Evolutionary conservation across 2,113 vertebrate species (phyloP), one percentile per base, ranked within the genome.

Genomic region (Pseudonaja textilis): DNA sequence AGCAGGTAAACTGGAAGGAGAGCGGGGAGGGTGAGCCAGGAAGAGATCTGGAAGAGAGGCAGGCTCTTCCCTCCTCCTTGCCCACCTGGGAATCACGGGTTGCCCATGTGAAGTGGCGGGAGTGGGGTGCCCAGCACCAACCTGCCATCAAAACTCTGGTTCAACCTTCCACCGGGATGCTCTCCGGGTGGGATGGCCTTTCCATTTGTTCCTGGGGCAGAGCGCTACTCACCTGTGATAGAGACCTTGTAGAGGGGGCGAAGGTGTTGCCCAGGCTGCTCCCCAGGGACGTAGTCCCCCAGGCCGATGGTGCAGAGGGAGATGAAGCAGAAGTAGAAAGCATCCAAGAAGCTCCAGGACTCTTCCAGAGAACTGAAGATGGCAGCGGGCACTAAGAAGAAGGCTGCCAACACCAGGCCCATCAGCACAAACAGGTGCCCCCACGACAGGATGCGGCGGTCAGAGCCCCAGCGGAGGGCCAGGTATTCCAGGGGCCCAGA

Each of bases 241-340:
- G 97, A 93, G 18, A 98, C 92, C 95, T 99, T 99, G 96, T 99
- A 99, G 93, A 99, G 97, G 11, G 96, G 93, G 61, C 97, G 95
- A 91, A 98, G 93, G 50, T 93, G 95, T 97, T 99, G 98, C 1
- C 95, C 91, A 0, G 97, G 96, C 94, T 97, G 96, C 22, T 97
- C 98, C 0, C 97, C 98, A 0, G 98, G 98, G 12, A 99, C 98
- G 0, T 98, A 98, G 91, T 99, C 99, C 0, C 99, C 98, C 5
- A 99, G 97, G 20, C 99, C 99, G 2, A 99, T 98, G 94, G 99
- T 99, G 97, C 98, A 98, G 91, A 99, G 98, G 0, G 99, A 99
- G 96, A 99, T 98, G 97, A 99, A 98, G 86, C 98, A 98, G 97
- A 99, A 99, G 97, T 99, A 99, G 94, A 99, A 94, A 34, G 98